Conservation (phyloP, 2,888 invertebrate genomes). For the Polietes domitor region DNA sequence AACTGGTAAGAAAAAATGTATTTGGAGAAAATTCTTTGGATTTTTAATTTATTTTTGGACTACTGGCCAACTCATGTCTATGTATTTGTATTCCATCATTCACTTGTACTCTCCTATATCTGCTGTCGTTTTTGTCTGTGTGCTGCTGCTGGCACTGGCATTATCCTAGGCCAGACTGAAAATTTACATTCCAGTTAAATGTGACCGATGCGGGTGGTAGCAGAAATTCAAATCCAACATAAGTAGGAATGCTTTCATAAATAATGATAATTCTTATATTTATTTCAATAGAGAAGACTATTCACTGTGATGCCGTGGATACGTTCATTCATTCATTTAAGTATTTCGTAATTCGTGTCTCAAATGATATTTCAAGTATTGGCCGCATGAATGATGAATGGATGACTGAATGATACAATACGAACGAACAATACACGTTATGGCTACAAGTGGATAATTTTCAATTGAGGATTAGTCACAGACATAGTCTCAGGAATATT, state of each 20-base stretch:
- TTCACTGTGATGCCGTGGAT: constrained; percentile 4
- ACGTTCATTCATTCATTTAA: constrained; percentile 2
- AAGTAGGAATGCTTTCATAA: constrained; percentile 54
- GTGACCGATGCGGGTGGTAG: neutral
- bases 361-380: neutral
- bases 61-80: no score
- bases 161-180: constrained; percentile 1
- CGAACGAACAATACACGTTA: neutral
- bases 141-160: no score
- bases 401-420: neutral
- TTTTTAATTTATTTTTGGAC: no score
- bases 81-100: no score
- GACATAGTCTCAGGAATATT: constrained; percentile 39
- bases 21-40: no score
- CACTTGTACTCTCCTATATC: no score
- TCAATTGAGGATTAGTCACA: constrained; percentile 45
- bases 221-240: constrained; percentile 36
- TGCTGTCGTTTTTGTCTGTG: no score
- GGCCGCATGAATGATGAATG: neutral
- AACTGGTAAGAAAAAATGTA: no score
- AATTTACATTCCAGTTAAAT: constrained; percentile 23
- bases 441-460: constrained; percentile 46
- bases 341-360: constrained; percentile 1
- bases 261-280: constrained; percentile 39
- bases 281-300: constrained; percentile 22